Evolutionary conservation across 64 coral and sea anemone genomes (phyloP).

Genomic region (Exaiptasia diaphana): DNA sequence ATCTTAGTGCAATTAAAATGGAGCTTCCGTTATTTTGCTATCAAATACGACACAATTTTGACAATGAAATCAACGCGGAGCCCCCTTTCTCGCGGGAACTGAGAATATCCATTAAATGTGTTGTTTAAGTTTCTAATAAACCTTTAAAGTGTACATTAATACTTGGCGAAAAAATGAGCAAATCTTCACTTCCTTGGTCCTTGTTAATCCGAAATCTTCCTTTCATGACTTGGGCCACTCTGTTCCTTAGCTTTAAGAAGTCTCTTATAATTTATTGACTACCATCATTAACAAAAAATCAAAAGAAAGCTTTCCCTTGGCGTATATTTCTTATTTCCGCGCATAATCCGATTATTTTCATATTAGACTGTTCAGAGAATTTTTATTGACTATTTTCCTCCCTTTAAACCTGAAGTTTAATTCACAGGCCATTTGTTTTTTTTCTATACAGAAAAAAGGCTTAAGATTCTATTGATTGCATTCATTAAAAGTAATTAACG

Average conservation of each 20-base stretch:
- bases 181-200: no score
- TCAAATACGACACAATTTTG: background rate
- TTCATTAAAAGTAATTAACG: background rate
- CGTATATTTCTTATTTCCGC: no score
- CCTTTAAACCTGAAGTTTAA: no score
- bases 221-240: no score
- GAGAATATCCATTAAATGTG: background rate
- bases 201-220: no score
- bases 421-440: background rate
- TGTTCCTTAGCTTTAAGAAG: no score
- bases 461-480: background rate
- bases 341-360: background rate
- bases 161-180: background rate
- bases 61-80: background rate
- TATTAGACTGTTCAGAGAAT: background rate
- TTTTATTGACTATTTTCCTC: no score
- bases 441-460: background rate
- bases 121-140: background rate
- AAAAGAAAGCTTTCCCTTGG: no score
- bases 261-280: no score
- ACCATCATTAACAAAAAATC: no score
- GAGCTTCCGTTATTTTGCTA: background rate
- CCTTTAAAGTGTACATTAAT: background rate
- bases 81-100: background rate
- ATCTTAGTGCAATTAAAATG: background rate